These are phyloP conservation scores for Myotis brandtii DNA, from an alignment of 2,113 vertebrate species.

Conservation along the genomic window DNA sequence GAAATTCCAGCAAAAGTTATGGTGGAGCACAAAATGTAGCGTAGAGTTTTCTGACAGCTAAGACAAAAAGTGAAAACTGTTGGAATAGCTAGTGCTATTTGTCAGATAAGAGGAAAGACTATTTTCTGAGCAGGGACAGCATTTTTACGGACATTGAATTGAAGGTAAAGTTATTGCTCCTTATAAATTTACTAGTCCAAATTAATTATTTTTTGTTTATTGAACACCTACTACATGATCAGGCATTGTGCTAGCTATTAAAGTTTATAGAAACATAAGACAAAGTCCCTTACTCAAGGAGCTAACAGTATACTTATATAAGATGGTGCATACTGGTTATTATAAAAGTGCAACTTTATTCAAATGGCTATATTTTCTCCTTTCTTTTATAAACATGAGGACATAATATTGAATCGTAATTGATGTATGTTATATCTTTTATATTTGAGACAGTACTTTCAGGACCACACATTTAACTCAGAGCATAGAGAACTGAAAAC, in stretches of 20 bases:
- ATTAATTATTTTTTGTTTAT: neutral
- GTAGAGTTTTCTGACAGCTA: slow-evolving; percentile 15
- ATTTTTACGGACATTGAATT: neutral
- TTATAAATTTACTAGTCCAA: neutral
- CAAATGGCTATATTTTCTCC: neutral
- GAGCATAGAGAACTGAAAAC: neutral
- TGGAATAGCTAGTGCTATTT: neutral
- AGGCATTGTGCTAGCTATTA: neutral
- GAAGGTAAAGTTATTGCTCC: neutral
- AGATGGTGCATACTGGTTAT: slow-evolving; percentile 34
- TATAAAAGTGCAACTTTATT: slow-evolving; percentile 20
- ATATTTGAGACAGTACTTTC: neutral
- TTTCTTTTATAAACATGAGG: neutral
- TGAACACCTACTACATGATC: neutral
- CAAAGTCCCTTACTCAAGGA: neutral
- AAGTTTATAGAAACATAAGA: neutral
- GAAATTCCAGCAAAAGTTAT: neutral
- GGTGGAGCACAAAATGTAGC: neutral
- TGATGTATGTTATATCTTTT: neutral
- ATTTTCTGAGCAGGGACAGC: neutral
- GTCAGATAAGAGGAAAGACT: neutral
- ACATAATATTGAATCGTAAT: neutral
- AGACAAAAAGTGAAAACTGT: slow-evolving; percentile 14
- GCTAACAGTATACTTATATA: neutral
- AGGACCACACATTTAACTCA: neutral